Percentiles rank a stretch among this genome's conserved stretches.
These are phyloP conservation scores for Drosophila seguyi DNA, from an alignment of 1,140 invertebrate species.

Conservation along the genomic window DNA sequence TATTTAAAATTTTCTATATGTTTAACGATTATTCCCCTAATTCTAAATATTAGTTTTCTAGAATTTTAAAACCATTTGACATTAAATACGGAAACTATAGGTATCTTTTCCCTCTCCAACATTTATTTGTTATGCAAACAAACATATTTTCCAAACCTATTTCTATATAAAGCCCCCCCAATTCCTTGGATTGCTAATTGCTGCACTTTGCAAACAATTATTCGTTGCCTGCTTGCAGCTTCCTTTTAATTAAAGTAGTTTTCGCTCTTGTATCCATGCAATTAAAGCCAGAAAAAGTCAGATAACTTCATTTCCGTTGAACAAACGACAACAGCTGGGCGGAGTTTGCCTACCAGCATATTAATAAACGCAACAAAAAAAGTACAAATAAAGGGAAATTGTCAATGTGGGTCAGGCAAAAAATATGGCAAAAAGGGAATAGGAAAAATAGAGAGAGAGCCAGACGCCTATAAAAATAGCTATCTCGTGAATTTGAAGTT, in stretches of 20 bases:
- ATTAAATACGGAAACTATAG: background rate
- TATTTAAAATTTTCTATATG: background rate
- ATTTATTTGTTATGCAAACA: background rate
- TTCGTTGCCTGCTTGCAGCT: constrained; percentile 12
- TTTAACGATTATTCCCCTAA: background rate
- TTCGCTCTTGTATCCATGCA: constrained; percentile 17
- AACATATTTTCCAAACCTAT: background rate
- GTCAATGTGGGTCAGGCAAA: constrained; percentile 74
- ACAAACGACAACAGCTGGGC: constrained; percentile 64
- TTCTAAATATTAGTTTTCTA: background rate
- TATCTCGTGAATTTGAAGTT: constrained; percentile 59
- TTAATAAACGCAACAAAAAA: constrained; percentile 67
- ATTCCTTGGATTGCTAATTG: constrained; percentile 8
- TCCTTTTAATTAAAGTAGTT: constrained; percentile 42
- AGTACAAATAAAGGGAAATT: constrained; percentile 35
- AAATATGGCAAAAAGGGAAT: constrained; percentile 57
- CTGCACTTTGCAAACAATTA: constrained; percentile 30
- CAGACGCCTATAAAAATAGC: constrained; percentile 67
- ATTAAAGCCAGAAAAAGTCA: constrained; percentile 36
- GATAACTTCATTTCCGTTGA: constrained; percentile 77
- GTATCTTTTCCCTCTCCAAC: background rate
- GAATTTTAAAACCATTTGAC: background rate
- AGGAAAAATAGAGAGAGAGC: background rate
- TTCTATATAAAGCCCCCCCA: background rate
- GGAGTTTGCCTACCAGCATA: constrained; percentile 48